These are phyloP conservation scores for Pelmatolapia mariae DNA, from an alignment of 2,113 vertebrate species.

Conservation along the genomic window DNA sequence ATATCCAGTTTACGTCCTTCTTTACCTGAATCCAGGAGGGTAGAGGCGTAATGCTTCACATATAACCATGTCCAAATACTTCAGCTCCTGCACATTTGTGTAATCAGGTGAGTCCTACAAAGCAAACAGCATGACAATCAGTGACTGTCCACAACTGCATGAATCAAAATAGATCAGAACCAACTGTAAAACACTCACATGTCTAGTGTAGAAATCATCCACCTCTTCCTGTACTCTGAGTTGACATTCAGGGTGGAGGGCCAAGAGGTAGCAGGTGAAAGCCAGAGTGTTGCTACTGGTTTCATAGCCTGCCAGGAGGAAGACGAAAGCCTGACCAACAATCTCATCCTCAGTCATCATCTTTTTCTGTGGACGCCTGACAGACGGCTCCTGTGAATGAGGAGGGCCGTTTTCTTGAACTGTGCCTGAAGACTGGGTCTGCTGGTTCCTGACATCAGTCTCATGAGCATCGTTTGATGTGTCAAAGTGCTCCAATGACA, in stretches of 20 bases:
- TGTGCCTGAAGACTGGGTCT: not conserved
- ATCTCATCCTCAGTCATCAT: constrained; percentile 84
- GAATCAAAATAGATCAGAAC: not conserved
- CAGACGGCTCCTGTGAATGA: not conserved
- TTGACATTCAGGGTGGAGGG: constrained; percentile 82
- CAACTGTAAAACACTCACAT: constrained; percentile 73
- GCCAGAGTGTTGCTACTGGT: constrained; percentile 83
- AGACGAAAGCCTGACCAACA: constrained; percentile 86
- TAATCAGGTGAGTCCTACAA: constrained; percentile 77
- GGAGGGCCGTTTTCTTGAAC: not conserved
- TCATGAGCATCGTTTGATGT: constrained; percentile 39
- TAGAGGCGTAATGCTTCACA: constrained; percentile 86
- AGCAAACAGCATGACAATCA: too few species aligned
- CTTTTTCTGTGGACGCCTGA: constrained; percentile 37
- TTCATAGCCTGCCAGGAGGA: constrained; percentile 88
- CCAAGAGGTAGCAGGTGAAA: constrained; percentile 87
- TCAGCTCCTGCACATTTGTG: constrained; percentile 80
- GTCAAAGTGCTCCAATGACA: constrained; percentile 64
- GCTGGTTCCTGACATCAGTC: not conserved
- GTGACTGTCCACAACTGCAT: too few species aligned
- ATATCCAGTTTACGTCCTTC: not conserved
- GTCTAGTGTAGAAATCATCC: constrained; percentile 76
- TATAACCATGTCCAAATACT: constrained; percentile 92
- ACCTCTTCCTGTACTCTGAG: constrained; percentile 80
- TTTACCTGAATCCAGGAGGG: constrained; percentile 87